These are phyloP conservation scores for Bubo blakistoni DNA, from an alignment of 2,113 vertebrate genomes.

Conservation along the genomic window DNA sequence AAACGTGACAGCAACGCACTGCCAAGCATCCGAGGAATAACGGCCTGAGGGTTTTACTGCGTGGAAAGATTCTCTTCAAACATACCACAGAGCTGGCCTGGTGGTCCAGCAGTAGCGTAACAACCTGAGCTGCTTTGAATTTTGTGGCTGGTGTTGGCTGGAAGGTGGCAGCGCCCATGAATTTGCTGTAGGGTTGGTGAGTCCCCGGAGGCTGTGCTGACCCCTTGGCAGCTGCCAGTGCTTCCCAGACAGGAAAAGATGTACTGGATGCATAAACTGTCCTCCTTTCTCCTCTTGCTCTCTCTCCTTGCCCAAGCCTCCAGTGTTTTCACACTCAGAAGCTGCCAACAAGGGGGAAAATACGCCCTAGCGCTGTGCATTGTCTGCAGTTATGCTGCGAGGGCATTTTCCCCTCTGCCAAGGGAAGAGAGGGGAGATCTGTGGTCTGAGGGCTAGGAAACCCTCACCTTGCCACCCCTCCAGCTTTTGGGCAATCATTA, in stretches of 20 bases:
- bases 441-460: rapidly evolving
- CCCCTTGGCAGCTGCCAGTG: neutral
- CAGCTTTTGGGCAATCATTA: neutral
- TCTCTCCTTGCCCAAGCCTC: neutral
- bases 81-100: neutral
- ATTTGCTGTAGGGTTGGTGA: neutral
- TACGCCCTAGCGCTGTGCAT: rapidly evolving
- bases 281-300: neutral
- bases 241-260: neutral
- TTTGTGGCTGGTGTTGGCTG: neutral
- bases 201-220: neutral
- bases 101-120: neutral
- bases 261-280: neutral
- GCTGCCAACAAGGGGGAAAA: neutral
- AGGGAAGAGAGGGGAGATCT: neutral
- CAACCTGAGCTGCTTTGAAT: constrained; percentile 4
- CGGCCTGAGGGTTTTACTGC: constrained; percentile 2
- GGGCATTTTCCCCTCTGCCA: neutral
- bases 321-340: neutral
- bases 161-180: rapidly evolving
- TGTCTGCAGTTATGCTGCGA: neutral
- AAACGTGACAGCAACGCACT: neutral
- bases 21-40: constrained; percentile 21
- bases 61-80: constrained; percentile 19
- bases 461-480: neutral